Evolutionary conservation across 2,113 vertebrate species (phyloP), one percentile per base, ranked within the genome.

Genomic region (Vulpes lagopus): DNA sequence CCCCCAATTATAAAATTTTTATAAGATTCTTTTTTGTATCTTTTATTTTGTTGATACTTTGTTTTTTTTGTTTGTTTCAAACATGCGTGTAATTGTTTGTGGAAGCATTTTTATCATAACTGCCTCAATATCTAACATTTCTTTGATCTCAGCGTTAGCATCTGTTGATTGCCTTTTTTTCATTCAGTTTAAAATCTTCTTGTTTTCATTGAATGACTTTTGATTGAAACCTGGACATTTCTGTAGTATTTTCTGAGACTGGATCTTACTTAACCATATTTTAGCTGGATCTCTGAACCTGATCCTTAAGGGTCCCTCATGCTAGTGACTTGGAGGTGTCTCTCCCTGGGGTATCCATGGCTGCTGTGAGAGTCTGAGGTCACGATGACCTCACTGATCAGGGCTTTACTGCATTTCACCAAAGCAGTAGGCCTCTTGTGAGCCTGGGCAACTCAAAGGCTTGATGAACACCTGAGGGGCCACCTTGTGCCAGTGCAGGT

Each of bases 51-150:
- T 16, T 19, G 57, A 9, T 15, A 3, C 62, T 51, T 78, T 23
- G 5, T 1, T 17, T 55, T 65, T 22, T 60, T 62, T 11, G 12
- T 25, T 38, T 17, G 30, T 86, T 90, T 38, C 11, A 27, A 53
- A 67, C 19, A 3, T 8, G 16, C 30, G 11, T 2, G 10, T 14
- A 11, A 0, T 25, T 43, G 32, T 25, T 25, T 43, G 32, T 25
- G 62, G 89, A 9, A 49, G 32, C 11, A 20, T 43, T 57, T 71
- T 81, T n/a, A 11, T 51, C 43, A 1, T 51, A 5, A 35, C 27
- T 22, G 14, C 79, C 51, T 8, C 67, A 20, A 0, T 59, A 0
- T 15, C 59, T 17, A 2, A 11, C 0, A 0, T 22, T 7, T 79
- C 25, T 38, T 15, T n/a, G 16, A 3, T 9, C 49, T n/a, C 20